Conservation (phyloP, 2,797 vertebrate species). For the Limnodromus scolopaceus region DNA sequence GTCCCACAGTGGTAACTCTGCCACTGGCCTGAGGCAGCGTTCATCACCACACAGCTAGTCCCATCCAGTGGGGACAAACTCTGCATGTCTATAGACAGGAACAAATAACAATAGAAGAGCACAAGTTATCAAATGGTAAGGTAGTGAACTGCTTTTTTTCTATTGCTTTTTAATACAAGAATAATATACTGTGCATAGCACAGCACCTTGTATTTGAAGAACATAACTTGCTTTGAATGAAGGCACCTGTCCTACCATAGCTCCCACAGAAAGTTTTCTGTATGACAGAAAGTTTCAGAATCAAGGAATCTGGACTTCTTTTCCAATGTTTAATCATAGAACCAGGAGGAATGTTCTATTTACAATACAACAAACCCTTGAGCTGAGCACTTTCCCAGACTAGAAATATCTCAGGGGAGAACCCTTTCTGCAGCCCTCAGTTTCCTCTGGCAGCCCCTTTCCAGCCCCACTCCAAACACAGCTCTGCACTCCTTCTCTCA, state of each 20-base stretch:
- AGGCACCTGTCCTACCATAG: neutral
- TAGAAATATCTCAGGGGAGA: slow-evolving; percentile 43
- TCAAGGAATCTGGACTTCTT: neutral
- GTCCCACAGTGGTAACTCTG: slow-evolving; percentile 81
- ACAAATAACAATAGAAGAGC: neutral
- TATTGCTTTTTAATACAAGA: neutral
- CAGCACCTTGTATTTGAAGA: neutral
- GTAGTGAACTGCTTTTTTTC: neutral
- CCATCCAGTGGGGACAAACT: slow-evolving; percentile 63
- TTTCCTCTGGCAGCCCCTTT: slow-evolving; percentile 32
- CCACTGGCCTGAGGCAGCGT: slow-evolving; percentile 78
- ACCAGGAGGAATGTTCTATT: slow-evolving; percentile 44
- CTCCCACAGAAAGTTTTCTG: neutral
- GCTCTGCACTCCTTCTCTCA: neutral
- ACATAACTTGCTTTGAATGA: neutral
- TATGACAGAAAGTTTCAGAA: neutral
- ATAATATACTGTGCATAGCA: neutral
- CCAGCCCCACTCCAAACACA: neutral
- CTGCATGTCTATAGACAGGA: slow-evolving; percentile 74
- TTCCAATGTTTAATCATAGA: slow-evolving; percentile 26
- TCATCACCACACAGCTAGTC: slow-evolving; percentile 86
- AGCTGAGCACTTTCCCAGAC: slow-evolving; percentile 45
- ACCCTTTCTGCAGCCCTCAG: slow-evolving; percentile 6
- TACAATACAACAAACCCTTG: slow-evolving; percentile 39
- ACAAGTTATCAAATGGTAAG: neutral